These are phyloP conservation scores for Agonopterix subpropinquella DNA, from an alignment of 2,888 invertebrate species.

Conservation along the genomic window DNA sequence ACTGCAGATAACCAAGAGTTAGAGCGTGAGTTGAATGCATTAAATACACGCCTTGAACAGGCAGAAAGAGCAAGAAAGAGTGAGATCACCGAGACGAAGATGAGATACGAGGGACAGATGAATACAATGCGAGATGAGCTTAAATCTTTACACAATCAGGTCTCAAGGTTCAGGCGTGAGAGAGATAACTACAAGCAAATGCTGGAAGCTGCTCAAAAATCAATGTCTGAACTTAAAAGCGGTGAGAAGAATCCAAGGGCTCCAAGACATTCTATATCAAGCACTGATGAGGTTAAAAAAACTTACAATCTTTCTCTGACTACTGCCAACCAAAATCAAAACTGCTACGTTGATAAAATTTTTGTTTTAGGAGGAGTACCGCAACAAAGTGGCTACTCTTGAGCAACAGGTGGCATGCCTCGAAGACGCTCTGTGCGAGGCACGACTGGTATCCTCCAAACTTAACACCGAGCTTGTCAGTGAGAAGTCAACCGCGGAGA, in stretches of 20 bases:
- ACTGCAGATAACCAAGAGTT: slow-evolving; percentile 84
- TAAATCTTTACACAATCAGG: slow-evolving; percentile 83
- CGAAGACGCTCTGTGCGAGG: slow-evolving; percentile 92
- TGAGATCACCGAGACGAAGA: slow-evolving; percentile 87
- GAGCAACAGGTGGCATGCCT: slow-evolving; percentile 90
- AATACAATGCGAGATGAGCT: slow-evolving; percentile 88
- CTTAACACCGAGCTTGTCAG: slow-evolving; percentile 93
- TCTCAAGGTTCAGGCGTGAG: slow-evolving; percentile 88
- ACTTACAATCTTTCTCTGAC: background rate
- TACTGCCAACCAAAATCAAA: background rate
- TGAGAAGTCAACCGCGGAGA: slow-evolving; percentile 89
- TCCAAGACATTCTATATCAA: slow-evolving; percentile 79
- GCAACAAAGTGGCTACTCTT: slow-evolving; percentile 81
- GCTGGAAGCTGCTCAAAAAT: slow-evolving; percentile 90
- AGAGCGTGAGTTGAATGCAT: slow-evolving; percentile 83
- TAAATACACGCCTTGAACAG: slow-evolving; percentile 79
- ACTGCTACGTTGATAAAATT: too few species aligned
- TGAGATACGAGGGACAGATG: slow-evolving; percentile 90
- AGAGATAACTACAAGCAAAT: slow-evolving; percentile 93
- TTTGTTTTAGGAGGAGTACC: slow-evolving; percentile 77
- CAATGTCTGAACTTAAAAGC: slow-evolving; percentile 84
- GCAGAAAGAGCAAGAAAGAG: slow-evolving; percentile 84
- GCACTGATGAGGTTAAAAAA: slow-evolving; percentile 80
- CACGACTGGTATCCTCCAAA: slow-evolving; percentile 87
- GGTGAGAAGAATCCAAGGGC: slow-evolving; percentile 66